Evolutionary conservation across 2,888 invertebrate species (phyloP), one percentile per base, ranked within the genome.

Genomic region (Phortica magna): DNA sequence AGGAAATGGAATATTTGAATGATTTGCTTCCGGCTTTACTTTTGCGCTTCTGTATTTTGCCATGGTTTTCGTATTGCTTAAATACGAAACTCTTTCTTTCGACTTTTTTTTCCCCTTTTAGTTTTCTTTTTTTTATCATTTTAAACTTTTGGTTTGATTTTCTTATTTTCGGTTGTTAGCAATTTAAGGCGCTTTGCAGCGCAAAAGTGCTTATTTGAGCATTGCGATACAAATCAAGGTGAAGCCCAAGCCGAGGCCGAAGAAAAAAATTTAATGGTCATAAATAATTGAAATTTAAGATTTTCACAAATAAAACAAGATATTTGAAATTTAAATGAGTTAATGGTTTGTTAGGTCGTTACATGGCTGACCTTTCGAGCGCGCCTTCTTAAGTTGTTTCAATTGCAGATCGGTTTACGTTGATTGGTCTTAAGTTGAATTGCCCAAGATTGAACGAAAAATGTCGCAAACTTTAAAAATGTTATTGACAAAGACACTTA

Each of bases 1-100:
- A 83, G 86, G 87, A 86, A 86, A 85, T 84, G 81, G 81, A 83
- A 83, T 82, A 81, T 82, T 88, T 87, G 79, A 86, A 84, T 84
- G 83, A 82, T 84, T 88, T 78, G 82, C 81, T 82, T 86, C 88
- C 85, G 84, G 83, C 76, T 71, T 80, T 83, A 14, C 17, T 39
- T 65, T 65, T 65, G 14, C 17, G 12, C 19, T 39, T 10, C 7
- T 41, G 5, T 12, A 39, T 14, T 65, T 39, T 65, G 31, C 39
- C 39, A 3, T 31, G 65, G 31, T 65, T 65, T 65, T n/a, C 31
- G 22, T 65, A 39, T 65, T 65, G 41, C 19, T 65, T 12, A 14
- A 14, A 65, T 65, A 12, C 43, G 19, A 43, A 43, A 43, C 19
- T 68, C 22, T 68, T n/a, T 65, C 41, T 4, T 42, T 61, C 12